phyloP scores from a whole-genome alignment of 2,113 vertebrate species.

The Corythaeola cristata region DNA sequence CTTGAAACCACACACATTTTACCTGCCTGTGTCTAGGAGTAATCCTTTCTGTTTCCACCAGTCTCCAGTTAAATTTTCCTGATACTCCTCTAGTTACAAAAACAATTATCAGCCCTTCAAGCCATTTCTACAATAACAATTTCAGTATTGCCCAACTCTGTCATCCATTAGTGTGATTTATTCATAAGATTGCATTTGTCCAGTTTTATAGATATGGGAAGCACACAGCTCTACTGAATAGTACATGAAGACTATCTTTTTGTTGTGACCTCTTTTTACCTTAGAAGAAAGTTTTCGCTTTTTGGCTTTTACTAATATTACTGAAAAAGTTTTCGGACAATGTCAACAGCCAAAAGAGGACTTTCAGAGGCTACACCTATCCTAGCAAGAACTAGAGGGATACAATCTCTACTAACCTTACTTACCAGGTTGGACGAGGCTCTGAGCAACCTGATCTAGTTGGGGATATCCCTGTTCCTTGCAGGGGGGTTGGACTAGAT shows the following conservation, averaged over 20 bases:
- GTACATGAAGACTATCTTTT: background rate
- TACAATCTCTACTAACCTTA: background rate
- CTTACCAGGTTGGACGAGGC: no score
- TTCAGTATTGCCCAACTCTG: background rate
- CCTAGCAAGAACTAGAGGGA: background rate
- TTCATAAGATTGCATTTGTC: background rate
- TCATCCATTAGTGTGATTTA: constrained; percentile 4
- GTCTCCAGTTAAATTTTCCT: background rate
- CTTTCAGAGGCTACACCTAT: background rate
- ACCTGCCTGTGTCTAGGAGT: background rate
- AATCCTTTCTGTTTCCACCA: background rate
- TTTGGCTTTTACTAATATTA: background rate
- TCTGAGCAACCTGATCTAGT: no score
- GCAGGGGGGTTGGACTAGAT: no score
- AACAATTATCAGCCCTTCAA: background rate
- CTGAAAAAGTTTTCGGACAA: background rate
- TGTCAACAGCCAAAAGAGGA: background rate
- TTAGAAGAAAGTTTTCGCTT: background rate
- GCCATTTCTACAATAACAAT: background rate
- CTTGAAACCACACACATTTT: background rate
- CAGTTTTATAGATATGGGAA: background rate
- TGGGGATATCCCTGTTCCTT: no score
- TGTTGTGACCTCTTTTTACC: background rate
- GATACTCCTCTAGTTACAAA: background rate
- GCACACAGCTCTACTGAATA: background rate